Percentiles rank a stretch among this genome's conserved stretches.
Conservation (phyloP, 1,140 invertebrate species). For the Octopus sinensis region DNA sequence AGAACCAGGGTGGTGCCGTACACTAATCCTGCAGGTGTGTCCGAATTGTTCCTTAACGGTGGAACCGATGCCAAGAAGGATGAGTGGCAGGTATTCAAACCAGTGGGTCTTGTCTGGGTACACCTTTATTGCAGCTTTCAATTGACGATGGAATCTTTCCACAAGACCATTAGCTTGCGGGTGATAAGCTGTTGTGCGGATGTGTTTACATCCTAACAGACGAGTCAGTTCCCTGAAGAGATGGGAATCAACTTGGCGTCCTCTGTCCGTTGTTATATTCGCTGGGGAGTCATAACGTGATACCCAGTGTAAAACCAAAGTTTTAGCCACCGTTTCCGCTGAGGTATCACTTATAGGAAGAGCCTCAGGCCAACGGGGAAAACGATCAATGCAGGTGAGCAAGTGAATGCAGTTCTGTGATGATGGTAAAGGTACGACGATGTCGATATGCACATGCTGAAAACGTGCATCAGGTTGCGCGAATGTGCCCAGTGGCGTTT, state of each 20-base stretch:
- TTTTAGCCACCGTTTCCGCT: slow-evolving; percentile 38
- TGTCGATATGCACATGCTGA: slow-evolving; percentile 60
- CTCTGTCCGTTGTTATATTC: slow-evolving; percentile 55
- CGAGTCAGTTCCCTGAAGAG: background rate
- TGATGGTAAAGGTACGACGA: slow-evolving; percentile 54
- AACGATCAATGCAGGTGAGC: slow-evolving; percentile 46
- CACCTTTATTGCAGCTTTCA: slow-evolving; percentile 23
- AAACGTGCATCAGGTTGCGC: slow-evolving; percentile 40
- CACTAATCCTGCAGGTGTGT: slow-evolving; percentile 18
- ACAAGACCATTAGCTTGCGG: slow-evolving; percentile 21
- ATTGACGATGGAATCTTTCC: slow-evolving; percentile 24
- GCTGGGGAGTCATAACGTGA: slow-evolving; percentile 42
- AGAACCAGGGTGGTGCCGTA: slow-evolving; percentile 20
- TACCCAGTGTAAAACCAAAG: too few species aligned
- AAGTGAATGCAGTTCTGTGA: slow-evolving; percentile 47
- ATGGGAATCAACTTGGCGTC: slow-evolving; percentile 49
- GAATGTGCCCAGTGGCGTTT: slow-evolving; percentile 11
- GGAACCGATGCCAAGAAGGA: slow-evolving; percentile 21
- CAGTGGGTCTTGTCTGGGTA: background rate
- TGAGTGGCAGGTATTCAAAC: slow-evolving; percentile 8
- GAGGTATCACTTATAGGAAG: slow-evolving; percentile 57
- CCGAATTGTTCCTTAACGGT: slow-evolving; percentile 11
- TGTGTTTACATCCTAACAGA: slow-evolving; percentile 9
- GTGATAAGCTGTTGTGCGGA: slow-evolving; percentile 24
- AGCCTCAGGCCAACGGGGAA: slow-evolving; percentile 52